These are phyloP conservation scores for Netelia melanura DNA, from an alignment of 2,888 invertebrate genomes.

Conservation along the genomic window DNA sequence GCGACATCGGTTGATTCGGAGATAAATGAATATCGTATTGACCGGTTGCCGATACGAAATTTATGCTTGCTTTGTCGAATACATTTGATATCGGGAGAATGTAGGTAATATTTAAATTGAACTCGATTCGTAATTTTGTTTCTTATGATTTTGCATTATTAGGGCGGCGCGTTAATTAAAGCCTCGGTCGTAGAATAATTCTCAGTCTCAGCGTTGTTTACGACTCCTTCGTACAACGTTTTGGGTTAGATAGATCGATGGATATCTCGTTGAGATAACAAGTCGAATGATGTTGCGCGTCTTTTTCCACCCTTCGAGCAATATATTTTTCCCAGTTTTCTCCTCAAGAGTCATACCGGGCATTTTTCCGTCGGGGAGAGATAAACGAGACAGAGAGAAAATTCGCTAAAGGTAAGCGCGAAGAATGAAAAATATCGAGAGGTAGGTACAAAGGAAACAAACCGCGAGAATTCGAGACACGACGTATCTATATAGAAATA, in stretches of 20 bases:
- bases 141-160: not conserved
- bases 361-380: not conserved
- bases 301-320: not conserved
- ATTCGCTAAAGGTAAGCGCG: not conserved
- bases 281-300: constrained; percentile 13
- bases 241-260: not conserved
- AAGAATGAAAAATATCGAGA: not conserved
- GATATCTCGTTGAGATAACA: constrained; percentile 19
- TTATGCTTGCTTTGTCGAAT: not conserved
- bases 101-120: not conserved
- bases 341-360: not conserved
- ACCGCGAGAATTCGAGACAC: constrained; percentile 21
- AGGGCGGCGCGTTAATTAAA: too few species aligned
- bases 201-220: too few species aligned
- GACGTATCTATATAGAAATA: constrained; percentile 3
- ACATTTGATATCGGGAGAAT: not conserved
- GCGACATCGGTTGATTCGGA: not conserved
- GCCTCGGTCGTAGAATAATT: too few species aligned
- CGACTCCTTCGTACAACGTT: not conserved
- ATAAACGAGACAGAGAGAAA: not conserved
- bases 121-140: not conserved
- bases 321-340: not conserved
- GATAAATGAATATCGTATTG: not conserved
- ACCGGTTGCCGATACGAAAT: not conserved
- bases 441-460: constrained; percentile 1